Conservation (phyloP, 37 sponge, comb jelly and placozoan genomes). For the Geodia barretti region DNA sequence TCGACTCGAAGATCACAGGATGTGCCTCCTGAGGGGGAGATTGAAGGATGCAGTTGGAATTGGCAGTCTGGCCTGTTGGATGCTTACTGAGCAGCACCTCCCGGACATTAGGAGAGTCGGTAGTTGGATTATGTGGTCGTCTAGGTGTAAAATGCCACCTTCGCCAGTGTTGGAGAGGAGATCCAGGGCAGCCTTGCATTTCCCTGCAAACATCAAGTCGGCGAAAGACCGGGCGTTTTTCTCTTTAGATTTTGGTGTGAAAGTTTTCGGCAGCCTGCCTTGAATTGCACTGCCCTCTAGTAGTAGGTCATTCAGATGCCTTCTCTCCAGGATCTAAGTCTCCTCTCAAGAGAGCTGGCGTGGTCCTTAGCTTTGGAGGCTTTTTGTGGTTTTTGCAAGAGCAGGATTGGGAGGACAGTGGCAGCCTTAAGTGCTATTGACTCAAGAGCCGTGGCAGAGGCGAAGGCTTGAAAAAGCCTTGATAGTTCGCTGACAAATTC, state of each 20-base stretch:
- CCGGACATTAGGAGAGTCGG: not conserved
- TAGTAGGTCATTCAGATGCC: slow-evolving; percentile 28
- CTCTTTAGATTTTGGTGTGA: not conserved
- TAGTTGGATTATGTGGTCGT: not conserved
- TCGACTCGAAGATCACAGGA: slow-evolving; percentile 23
- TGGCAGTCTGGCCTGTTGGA: slow-evolving; percentile 8
- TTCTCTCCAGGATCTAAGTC: slow-evolving; percentile 9
- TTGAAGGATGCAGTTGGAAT: not conserved
- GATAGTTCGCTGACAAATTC: slow-evolving; percentile 24
- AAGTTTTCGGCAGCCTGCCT: slow-evolving; percentile 7
- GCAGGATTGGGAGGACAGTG: slow-evolving; percentile 37
- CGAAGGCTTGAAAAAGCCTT: slow-evolving; percentile 31
- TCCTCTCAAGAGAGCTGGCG: slow-evolving; percentile 27
- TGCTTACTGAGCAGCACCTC: slow-evolving; percentile 30
- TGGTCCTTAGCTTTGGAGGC: slow-evolving; percentile 30
- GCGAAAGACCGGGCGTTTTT: no score
- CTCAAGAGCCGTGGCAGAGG: slow-evolving; percentile 25
- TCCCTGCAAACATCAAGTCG: not conserved
- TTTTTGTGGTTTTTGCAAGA: slow-evolving; percentile 24
- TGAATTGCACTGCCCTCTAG: slow-evolving; percentile 31
- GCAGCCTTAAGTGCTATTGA: slow-evolving; percentile 29
- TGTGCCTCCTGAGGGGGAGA: not conserved
- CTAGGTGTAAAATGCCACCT: slow-evolving; percentile 13
- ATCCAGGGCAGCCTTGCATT: not conserved
- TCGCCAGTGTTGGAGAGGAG: not conserved